Evolutionary conservation across 2,888 invertebrate genomes (phyloP).

Genomic region (Amorpha juglandis): DNA sequence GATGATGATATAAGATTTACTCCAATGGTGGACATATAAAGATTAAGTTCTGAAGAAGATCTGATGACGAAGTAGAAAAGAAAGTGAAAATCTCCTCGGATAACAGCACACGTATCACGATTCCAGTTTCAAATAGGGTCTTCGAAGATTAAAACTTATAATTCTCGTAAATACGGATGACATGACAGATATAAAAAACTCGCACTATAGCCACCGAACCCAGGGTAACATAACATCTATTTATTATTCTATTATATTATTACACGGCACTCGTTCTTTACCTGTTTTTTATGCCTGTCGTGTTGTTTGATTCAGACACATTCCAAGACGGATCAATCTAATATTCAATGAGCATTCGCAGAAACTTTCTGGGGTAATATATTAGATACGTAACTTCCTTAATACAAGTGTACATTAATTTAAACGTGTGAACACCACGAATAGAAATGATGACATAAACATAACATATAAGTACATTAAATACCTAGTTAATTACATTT

Average conservation of each 20-base stretch:
- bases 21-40: too few species aligned
- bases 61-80: too few species aligned
- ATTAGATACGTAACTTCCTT: slow-evolving; percentile 16
- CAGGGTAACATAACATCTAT: not conserved
- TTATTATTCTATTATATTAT: not conserved
- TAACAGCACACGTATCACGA: too few species aligned
- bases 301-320: slow-evolving; percentile 6
- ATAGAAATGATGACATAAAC: slow-evolving; percentile 2
- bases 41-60: too few species aligned
- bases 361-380: slow-evolving; percentile 19
- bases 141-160: too few species aligned
- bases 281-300: slow-evolving; percentile 6
- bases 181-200: too few species aligned
- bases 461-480: not conserved
- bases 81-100: too few species aligned
- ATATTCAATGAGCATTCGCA: slow-evolving; percentile 18
- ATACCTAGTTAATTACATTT: too few species aligned
- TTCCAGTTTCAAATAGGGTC: too few species aligned
- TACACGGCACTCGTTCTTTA: not conserved
- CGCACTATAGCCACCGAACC: too few species aligned
- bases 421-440: not conserved
- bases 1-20: too few species aligned
- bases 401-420: slow-evolving; percentile 1
- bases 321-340: slow-evolving; percentile 19
- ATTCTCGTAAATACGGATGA: too few species aligned